Conservation (phyloP, 1,140 invertebrate genomes). For the Streblospio benedicti region DNA sequence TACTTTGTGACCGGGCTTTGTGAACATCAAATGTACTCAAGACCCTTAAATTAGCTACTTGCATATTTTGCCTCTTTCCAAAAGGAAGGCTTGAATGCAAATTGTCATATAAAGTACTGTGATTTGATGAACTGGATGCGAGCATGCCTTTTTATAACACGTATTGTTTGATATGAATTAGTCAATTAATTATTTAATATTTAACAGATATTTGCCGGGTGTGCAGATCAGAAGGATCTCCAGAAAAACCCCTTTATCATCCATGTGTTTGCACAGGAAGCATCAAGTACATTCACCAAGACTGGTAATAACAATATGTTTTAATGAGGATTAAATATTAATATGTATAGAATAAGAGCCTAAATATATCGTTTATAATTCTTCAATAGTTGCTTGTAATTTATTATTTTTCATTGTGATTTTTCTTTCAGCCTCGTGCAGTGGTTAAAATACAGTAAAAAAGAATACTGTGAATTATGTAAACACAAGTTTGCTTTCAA, state of each 20-base stretch:
- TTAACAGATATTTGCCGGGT: constrained; percentile 91
- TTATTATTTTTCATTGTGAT: constrained; percentile 11
- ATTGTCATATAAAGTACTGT: too few relatives aligned
- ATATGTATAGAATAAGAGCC: too few relatives aligned
- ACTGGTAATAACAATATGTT: constrained; percentile 47
- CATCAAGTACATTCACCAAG: constrained; percentile 97
- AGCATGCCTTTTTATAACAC: too few relatives aligned
- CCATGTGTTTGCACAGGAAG: constrained; percentile 98
- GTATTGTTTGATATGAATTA: too few relatives aligned
- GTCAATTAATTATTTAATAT: too few relatives aligned
- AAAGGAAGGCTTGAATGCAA: too few relatives aligned
- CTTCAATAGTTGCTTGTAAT: background rate
- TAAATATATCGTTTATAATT: constrained; percentile 7
- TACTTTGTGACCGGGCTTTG: too few relatives aligned
- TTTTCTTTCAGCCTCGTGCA: constrained; percentile 51
- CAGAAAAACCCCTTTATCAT: constrained; percentile 83
- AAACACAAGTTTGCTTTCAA: constrained; percentile 96
- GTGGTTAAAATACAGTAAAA: constrained; percentile 78
- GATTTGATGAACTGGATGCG: too few relatives aligned
- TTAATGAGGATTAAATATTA: background rate
- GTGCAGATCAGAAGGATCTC: constrained; percentile 82
- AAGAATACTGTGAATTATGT: constrained; percentile 98
- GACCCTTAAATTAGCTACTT: too few relatives aligned
- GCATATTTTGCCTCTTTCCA: too few relatives aligned
- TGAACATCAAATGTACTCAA: too few relatives aligned